Evolutionary conservation across 2,797 vertebrate genomes (phyloP).

Genomic region (Acipenser oxyrinchus): DNA sequence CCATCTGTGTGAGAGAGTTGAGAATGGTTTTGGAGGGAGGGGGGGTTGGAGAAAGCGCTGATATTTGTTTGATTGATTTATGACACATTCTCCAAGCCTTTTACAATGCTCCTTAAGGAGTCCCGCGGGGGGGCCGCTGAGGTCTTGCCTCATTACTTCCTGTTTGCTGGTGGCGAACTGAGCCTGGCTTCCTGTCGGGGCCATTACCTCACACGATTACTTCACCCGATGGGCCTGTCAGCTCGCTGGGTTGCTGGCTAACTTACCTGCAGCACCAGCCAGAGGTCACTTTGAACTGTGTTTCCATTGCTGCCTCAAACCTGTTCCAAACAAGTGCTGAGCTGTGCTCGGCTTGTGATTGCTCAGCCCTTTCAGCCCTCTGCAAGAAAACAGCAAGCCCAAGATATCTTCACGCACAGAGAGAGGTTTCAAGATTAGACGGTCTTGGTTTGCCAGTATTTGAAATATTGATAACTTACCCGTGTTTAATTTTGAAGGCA

Average conservation of each 20-base stretch:
- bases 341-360: background rate
- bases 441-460: too few relatives aligned
- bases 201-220: background rate
- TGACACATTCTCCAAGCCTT: background rate
- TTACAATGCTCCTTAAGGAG: conserved; percentile 1
- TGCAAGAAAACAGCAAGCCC: too few relatives aligned
- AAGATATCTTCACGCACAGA: too few relatives aligned
- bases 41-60: background rate
- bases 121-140: conserved; percentile 1
- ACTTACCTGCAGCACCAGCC: background rate
- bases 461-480: too few relatives aligned
- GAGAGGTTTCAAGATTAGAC: too few relatives aligned
- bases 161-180: conserved; percentile 2
- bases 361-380: background rate
- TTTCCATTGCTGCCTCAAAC: background rate
- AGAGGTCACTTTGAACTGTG: background rate
- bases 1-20: conserved; percentile 11
- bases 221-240: background rate
- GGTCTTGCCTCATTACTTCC: conserved; percentile 16
- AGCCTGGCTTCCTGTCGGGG: conserved; percentile 2
- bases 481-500: too few relatives aligned
- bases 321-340: background rate
- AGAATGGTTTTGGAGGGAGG: conserved; percentile 13
- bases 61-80: conserved; percentile 9
- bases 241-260: background rate